Conservation (phyloP, 2,797 vertebrate genomes). For the Macropus fuliginosus region DNA sequence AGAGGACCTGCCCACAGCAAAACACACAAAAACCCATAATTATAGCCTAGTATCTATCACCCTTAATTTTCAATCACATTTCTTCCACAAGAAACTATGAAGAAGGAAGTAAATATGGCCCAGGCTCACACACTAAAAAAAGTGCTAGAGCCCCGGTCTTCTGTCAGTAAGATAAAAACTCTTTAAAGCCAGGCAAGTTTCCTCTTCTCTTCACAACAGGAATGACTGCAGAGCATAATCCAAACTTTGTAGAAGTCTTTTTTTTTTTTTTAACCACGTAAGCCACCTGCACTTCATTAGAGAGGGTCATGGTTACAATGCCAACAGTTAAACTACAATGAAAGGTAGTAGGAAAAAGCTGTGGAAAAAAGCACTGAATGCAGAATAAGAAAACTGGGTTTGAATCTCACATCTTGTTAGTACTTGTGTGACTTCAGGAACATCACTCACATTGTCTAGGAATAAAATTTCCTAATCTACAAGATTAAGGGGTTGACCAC, state of each 20-base stretch:
- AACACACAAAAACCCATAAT: background rate
- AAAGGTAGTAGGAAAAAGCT: background rate
- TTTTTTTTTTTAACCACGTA: constrained; percentile 4
- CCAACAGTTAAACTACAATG: background rate
- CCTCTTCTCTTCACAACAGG: background rate
- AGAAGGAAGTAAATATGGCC: background rate
- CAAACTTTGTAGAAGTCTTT: constrained; percentile 30
- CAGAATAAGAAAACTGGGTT: background rate
- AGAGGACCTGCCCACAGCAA: constrained; percentile 12
- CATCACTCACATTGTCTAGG: background rate
- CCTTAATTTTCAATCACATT: background rate
- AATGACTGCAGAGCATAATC: background rate
- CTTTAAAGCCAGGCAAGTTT: background rate
- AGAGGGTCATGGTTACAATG: background rate
- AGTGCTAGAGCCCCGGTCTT: constrained; percentile 5
- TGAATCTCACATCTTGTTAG: background rate
- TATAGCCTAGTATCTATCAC: background rate
- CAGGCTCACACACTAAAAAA: background rate
- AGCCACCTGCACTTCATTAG: constrained; percentile 24
- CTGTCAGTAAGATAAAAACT: background rate
- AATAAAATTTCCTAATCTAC: background rate
- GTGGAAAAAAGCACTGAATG: background rate
- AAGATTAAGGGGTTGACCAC: background rate
- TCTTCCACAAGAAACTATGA: background rate
- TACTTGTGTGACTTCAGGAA: background rate